These are phyloP conservation scores for Syrmaticus mikado DNA, from an alignment of 2,113 vertebrate genomes.

Conservation along the genomic window DNA sequence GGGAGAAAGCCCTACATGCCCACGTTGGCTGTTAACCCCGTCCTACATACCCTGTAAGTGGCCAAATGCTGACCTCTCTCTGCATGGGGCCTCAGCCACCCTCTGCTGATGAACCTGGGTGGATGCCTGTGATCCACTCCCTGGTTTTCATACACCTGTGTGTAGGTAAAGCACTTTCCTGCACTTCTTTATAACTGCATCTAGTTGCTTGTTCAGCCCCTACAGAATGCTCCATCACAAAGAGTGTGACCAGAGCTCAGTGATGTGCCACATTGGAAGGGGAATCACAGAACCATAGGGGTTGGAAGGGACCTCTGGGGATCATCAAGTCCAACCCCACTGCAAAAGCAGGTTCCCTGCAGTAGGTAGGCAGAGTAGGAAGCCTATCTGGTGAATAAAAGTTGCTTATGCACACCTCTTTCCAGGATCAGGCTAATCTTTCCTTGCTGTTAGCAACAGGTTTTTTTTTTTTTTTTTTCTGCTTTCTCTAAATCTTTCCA, in stretches of 20 bases:
- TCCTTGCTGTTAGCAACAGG: constrained; percentile 34
- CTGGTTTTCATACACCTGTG: neutral
- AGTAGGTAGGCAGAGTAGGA: neutral
- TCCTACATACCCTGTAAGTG: neutral
- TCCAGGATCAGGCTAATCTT: constrained; percentile 61
- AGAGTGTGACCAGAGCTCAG: neutral
- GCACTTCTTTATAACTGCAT: neutral
- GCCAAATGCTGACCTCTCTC: neutral
- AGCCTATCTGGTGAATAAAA: neutral
- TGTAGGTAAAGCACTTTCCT: neutral
- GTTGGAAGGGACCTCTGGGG: neutral
- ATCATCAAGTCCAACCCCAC: neutral
- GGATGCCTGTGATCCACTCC: neutral
- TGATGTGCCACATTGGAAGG: neutral
- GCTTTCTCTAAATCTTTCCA: constrained; percentile 60
- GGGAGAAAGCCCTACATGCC: constrained; percentile 44
- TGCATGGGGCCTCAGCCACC: neutral
- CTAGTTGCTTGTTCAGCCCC: neutral
- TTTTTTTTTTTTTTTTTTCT: neutral
- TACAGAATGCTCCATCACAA: neutral
- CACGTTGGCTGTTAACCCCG: constrained; percentile 22
- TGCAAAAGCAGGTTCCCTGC: neutral
- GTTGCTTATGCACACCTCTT: constrained; percentile 52
- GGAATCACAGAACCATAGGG: neutral
- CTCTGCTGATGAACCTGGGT: neutral